Evolutionary conservation across 1,140 invertebrate genomes (phyloP), one percentile per base, ranked within the genome.

Genomic region (Druon quercuslanigerum): DNA sequence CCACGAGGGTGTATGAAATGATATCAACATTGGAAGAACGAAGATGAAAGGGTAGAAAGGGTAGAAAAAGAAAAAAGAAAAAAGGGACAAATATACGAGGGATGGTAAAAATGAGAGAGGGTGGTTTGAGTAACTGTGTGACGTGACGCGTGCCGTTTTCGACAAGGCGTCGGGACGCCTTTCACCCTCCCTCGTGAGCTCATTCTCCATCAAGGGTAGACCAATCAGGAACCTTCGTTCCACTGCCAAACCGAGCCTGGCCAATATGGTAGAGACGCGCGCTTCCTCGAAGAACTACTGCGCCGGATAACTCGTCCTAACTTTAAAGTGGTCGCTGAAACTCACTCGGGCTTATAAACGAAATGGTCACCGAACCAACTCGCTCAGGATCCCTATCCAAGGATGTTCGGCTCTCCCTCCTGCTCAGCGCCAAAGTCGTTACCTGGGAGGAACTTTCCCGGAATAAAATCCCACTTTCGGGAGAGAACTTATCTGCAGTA

Each of bases 91-190:
- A 82, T 40, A 9, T 78, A 72, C 46, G 52, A 17, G 74, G 13
- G n/a, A 51, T 73, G 71, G 57, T 51, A 50, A 76, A 73, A 77
- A 78, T n/a, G 75, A 76, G 81, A 76, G 81, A 57, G 74, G 76
- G 73, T 79, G 79, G 82, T 50, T 85, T 83, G 83, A 76, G 82
- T 85, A 87, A 85, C 75, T 72, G 72, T 77, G 80, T 56, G 81
- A 85, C 75, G 86, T 77, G 87, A 90, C 90, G 88, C 89, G 88
- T 90, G 89, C 89, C 88, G 86, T 86, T 87, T 90, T 88, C 86
- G 85, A 80, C 80, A 82, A 87, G 83, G 86, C 86, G 86, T 87
- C 83, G 85, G 79, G 88, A 89, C 88, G 87, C 85, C 84, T 87
- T 86, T 85, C 83, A 84, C 80, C 84, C 60, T 83, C 76, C 81